phyloP scores from a whole-genome alignment of 2,113 vertebrate genomes.

The Lanius ludovicianus region DNA sequence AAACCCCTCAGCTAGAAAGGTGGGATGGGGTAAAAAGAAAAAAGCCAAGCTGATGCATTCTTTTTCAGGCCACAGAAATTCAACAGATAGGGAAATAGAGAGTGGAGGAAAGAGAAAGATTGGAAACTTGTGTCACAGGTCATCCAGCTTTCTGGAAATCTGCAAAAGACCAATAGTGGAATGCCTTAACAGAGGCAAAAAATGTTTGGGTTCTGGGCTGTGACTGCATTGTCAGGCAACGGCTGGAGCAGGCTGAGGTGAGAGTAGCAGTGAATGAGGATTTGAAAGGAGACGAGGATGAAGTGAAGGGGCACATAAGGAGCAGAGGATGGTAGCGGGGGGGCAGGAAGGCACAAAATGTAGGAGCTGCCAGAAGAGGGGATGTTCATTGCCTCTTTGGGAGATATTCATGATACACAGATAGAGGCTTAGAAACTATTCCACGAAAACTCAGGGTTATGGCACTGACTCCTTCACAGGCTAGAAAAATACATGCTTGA shows the following conservation, averaged over 20 bases:
- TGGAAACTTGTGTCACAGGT: neutral
- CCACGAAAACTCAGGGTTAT: constrained; percentile 35
- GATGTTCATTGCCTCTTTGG: neutral
- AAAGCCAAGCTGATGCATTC: neutral
- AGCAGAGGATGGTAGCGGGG: neutral
- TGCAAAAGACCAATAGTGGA: neutral
- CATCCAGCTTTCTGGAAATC: constrained; percentile 1
- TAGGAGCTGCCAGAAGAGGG: neutral
- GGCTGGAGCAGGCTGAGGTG: neutral
- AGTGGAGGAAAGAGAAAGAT: neutral
- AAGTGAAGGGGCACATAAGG: neutral
- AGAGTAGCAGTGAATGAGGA: neutral
- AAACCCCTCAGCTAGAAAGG: neutral
- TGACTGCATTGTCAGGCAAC: neutral
- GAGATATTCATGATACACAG: constrained; percentile 32
- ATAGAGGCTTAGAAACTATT: constrained; percentile 25
- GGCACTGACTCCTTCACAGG: constrained; percentile 8
- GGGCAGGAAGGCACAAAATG: neutral
- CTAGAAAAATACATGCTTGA: constrained; percentile 53
- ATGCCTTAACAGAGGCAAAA: neutral
- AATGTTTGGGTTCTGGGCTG: neutral
- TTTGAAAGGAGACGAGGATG: neutral
- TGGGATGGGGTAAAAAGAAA: neutral
- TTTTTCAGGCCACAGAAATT: neutral
- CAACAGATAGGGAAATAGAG: neutral